Conservation (phyloP, 2,797 vertebrate genomes). For the Chiroxiphia lanceolata region DNA sequence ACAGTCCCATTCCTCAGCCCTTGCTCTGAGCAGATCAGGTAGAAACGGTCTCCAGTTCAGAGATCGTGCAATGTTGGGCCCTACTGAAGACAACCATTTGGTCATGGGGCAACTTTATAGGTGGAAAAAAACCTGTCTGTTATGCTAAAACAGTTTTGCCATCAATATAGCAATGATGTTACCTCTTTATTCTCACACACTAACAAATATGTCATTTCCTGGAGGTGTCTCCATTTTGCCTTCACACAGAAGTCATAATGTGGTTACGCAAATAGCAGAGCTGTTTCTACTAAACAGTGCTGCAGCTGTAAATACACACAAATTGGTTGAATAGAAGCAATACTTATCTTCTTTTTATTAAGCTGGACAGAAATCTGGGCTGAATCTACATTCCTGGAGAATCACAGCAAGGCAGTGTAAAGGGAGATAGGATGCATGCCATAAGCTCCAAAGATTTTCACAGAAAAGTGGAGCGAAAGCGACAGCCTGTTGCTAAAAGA, state of each 20-base stretch:
- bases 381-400: not conserved
- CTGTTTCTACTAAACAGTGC: not conserved
- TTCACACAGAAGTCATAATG: not conserved
- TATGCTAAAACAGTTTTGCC: not conserved
- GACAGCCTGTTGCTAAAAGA: not conserved
- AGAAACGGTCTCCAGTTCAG: not conserved
- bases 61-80: not conserved
- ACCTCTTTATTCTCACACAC: not conserved
- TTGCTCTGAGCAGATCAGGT: not conserved
- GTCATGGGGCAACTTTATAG: not conserved
- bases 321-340: not conserved
- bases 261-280: not conserved
- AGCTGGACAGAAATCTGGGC: not conserved
- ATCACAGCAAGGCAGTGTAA: not conserved
- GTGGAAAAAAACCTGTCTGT: not conserved
- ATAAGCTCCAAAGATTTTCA: not conserved
- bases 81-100: not conserved
- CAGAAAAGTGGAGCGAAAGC: not conserved
- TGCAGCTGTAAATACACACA: not conserved
- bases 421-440: not conserved
- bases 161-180: not conserved
- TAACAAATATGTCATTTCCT: not conserved
- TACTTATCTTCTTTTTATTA: not conserved
- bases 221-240: not conserved
- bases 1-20: rapidly evolving